phyloP scores from a whole-genome alignment of 1,140 invertebrate species.

The Hypothenemus hampei region DNA sequence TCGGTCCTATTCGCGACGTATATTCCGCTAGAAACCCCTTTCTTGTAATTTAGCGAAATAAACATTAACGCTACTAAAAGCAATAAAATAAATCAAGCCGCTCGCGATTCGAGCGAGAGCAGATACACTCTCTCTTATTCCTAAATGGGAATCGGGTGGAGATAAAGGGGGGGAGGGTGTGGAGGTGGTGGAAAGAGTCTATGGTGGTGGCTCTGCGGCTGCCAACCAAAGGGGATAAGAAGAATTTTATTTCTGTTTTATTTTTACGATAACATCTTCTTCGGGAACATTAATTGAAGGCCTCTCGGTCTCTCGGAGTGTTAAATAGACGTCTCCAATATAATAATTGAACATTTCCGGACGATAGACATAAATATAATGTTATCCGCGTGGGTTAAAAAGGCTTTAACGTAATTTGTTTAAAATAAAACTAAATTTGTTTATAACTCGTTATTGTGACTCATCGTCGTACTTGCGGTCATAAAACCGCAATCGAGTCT shows the following conservation, averaged over 20 bases:
- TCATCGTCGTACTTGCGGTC: no score
- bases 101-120: conserved; percentile 37
- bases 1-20: conserved; percentile 16
- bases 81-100: conserved; percentile 47
- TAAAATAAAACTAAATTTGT: conserved; percentile 28
- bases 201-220: no score
- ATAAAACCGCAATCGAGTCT: no score
- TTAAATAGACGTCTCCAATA: conserved; percentile 30
- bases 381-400: conserved; percentile 23
- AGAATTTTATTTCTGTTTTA: no score
- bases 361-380: conserved; percentile 25
- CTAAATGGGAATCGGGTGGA: conserved; percentile 38
- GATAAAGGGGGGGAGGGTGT: conserved; percentile 10
- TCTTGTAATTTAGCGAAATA: conserved; percentile 47
- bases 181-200: no score
- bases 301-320: no score
- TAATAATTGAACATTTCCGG: conserved; percentile 30
- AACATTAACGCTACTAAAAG: conserved; percentile 47
- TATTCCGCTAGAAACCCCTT: conserved; percentile 42
- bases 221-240: conserved; percentile 15
- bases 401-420: conserved; percentile 24
- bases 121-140: conserved; percentile 34
- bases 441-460: no score
- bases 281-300: conserved; percentile 3
- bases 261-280: no score